These are phyloP conservation scores for Labeo calbasu DNA, from an alignment of 2,797 vertebrate genomes.

Conservation along the genomic window DNA sequence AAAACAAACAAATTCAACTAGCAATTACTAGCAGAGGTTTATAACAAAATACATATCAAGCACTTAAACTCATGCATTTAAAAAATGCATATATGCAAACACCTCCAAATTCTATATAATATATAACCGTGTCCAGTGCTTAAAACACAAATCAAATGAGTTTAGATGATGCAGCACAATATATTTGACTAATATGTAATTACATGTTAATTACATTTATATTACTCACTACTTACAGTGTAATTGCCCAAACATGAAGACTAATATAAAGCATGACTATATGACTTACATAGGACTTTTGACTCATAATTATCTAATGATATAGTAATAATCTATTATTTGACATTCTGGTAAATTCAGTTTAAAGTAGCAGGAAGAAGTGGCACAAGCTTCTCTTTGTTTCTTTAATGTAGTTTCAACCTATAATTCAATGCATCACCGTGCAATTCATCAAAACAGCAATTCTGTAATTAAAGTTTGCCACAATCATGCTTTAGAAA, in stretches of 20 bases:
- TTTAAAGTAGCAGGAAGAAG: background rate
- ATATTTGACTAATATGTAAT: background rate
- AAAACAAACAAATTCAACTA: background rate
- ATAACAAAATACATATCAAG: background rate
- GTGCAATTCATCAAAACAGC: background rate
- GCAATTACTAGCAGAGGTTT: background rate
- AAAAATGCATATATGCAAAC: background rate
- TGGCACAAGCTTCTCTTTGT: background rate
- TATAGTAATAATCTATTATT: background rate
- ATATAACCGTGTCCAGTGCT: background rate
- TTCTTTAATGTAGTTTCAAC: background rate
- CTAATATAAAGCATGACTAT: background rate
- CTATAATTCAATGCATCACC: background rate
- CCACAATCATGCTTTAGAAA: background rate
- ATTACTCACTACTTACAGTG: background rate
- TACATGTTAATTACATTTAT: background rate
- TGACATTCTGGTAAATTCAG: background rate
- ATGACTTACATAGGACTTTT: background rate
- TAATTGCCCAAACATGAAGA: background rate
- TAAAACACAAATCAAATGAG: background rate
- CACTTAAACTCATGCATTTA: background rate
- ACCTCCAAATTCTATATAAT: background rate
- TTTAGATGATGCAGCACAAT: background rate
- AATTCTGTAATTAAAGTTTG: slow-evolving; percentile 6
- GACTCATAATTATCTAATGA: background rate